phyloP scores from a whole-genome alignment of 1,140 invertebrate genomes.

The Elysia chlorotica region DNA sequence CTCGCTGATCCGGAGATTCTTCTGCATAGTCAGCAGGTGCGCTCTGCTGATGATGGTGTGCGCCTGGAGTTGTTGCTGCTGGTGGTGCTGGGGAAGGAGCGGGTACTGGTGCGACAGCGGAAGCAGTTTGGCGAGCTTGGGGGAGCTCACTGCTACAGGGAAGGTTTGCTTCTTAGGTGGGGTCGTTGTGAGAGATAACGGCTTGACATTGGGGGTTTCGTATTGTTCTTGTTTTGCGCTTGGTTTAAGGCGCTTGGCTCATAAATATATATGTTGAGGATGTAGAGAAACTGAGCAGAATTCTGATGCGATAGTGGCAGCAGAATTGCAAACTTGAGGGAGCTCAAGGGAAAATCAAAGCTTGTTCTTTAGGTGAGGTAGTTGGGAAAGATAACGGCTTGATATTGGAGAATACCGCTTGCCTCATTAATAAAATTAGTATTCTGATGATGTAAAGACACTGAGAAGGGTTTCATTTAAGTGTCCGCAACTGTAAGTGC shows the following conservation, averaged over 20 bases:
- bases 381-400: neutral
- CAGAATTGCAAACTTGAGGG: neutral
- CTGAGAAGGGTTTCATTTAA: neutral
- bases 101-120: neutral
- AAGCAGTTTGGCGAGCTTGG: no score
- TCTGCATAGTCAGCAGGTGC: slow-evolving; percentile 77
- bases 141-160: neutral
- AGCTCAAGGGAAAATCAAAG: neutral
- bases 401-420: neutral
- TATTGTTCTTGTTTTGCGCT: neutral
- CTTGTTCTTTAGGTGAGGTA: neutral
- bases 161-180: neutral
- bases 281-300: no score
- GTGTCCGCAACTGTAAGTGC: neutral
- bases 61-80: no score
- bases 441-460: neutral
- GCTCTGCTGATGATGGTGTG: no score
- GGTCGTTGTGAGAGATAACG: no score
- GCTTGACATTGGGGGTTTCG: no score
- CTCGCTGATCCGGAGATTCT: slow-evolving; percentile 73
- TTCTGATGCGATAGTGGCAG: neutral
- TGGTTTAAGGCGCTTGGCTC: neutral
- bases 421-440: neutral
- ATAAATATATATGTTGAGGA: neutral
- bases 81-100: no score